Evolutionary conservation across 2,888 invertebrate genomes (phyloP), one percentile per base, ranked within the genome.

Genomic region (Lumbricus terrestris): DNA sequence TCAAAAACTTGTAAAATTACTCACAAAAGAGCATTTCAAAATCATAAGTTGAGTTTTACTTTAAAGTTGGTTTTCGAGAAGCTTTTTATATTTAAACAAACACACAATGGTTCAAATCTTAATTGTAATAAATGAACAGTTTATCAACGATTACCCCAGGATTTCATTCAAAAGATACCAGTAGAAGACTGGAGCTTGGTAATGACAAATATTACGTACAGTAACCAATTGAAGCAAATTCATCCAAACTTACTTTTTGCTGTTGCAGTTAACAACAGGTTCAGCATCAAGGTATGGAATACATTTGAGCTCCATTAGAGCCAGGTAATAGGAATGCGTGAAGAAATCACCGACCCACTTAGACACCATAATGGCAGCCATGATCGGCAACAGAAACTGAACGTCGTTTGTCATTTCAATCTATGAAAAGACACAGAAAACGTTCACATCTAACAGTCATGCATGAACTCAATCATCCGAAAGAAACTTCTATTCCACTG

Each of bases 381-480:
- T 95, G 47, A 95, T 95, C 23, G 95, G 95, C 54, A 95, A 92
- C 54, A 95, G 93, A 91, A 95, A 95, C 92, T 95, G 95, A n/a
- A 95, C 94, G 93, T 95, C 95, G 93, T 95, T 95, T 33, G 95
- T 95, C 91, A 95, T 93, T 92, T 95, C 95, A 92, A 95, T 95
- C 94, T 94, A 93, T 13, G 90, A 91, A 89, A 88, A 89, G 88
- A 35, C n/a, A 89, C 34, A 40, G 34, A 89, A 42, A 42, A 42
- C 23, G 20, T 13, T 88, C 35, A 42, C n/a, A 85, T 38, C 8
- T 35, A 47, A 37, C 11, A 89, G 15, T 20, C 20, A 3, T 1
- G 47, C 47, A 47, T 47, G 18, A 47, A 47, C 47, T 88, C 1
- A 15, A 6, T 35, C 1, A 33, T 18, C 33, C 18, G 29, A 38